Percentiles rank a stretch among this genome's conserved stretches.
Conservation (phyloP, 2,797 vertebrate species). For the Neopelma chrysocephalum region DNA sequence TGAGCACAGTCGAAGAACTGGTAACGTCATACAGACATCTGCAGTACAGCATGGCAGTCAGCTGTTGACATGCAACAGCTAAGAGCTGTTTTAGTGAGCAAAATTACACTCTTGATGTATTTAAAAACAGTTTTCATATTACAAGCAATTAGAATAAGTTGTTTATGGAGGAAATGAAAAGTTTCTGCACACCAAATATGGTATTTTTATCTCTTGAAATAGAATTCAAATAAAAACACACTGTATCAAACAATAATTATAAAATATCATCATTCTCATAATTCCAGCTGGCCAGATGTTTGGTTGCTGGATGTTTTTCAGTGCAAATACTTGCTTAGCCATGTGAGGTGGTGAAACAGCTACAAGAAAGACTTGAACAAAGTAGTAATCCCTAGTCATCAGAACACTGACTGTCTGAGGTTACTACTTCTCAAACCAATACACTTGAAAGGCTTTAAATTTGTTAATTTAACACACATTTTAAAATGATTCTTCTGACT, state of each 20-base stretch:
- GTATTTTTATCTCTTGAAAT: not conserved
- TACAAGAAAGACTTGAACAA: not conserved
- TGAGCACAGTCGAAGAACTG: not conserved
- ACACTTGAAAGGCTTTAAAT: not conserved
- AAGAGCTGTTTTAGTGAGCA: not conserved
- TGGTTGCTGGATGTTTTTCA: not conserved
- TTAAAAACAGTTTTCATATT: conserved; percentile 7
- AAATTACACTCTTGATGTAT: not conserved
- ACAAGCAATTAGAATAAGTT: conserved; percentile 1
- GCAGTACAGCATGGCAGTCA: not conserved
- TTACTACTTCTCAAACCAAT: not conserved
- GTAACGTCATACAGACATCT: not conserved
- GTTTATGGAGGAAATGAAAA: not conserved
- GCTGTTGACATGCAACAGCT: not conserved
- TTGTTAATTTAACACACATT: not conserved
- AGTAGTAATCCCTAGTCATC: not conserved
- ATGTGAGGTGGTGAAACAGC: not conserved
- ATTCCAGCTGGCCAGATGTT: not conserved
- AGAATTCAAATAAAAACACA: not conserved
- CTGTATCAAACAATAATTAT: not conserved
- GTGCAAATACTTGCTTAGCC: not conserved
- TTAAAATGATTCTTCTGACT: not conserved
- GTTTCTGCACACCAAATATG: not conserved
- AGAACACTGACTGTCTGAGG: not conserved
- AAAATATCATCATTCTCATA: not conserved